Evolutionary conservation across 1,140 invertebrate genomes (phyloP).

Genomic region (Heliconius hermathena): DNA sequence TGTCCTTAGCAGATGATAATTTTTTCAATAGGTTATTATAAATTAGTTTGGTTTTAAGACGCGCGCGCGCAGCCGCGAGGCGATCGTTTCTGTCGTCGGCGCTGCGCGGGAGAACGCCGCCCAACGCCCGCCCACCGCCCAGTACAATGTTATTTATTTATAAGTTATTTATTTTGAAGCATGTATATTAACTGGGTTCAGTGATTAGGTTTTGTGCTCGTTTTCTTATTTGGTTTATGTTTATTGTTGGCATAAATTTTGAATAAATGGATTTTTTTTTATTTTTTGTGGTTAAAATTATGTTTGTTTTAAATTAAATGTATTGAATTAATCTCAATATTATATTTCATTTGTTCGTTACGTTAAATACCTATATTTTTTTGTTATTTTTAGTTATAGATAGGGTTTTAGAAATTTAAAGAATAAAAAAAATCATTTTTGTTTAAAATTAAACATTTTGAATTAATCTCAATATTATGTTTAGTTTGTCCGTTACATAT

Average conservation of each 20-base stretch:
- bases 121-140: conserved; percentile 58
- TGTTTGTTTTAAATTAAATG: no score
- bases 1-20: conserved; percentile 67
- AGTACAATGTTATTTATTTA: conserved; percentile 26
- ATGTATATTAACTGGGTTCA: conserved; percentile 20
- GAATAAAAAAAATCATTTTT: no score
- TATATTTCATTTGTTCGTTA: no score
- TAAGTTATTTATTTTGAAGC: conserved; percentile 55
- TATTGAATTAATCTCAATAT: no score
- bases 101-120: conserved; percentile 50
- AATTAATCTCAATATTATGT: no score
- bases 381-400: no score
- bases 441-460: no score
- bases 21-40: conserved; percentile 78
- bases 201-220: not conserved
- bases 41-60: conserved; percentile 68
- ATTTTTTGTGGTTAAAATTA: no score
- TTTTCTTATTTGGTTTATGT: not conserved
- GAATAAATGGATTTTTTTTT: not conserved
- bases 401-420: no score
- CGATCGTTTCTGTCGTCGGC: conserved; percentile 74
- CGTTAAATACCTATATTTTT: no score
- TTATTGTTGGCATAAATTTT: conserved; percentile 5
- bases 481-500: no score
- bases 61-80: conserved; percentile 70